Base-by-base conservation (phyloP, 1,140 invertebrate species). In the Rhagoletis zephyria region DNA sequence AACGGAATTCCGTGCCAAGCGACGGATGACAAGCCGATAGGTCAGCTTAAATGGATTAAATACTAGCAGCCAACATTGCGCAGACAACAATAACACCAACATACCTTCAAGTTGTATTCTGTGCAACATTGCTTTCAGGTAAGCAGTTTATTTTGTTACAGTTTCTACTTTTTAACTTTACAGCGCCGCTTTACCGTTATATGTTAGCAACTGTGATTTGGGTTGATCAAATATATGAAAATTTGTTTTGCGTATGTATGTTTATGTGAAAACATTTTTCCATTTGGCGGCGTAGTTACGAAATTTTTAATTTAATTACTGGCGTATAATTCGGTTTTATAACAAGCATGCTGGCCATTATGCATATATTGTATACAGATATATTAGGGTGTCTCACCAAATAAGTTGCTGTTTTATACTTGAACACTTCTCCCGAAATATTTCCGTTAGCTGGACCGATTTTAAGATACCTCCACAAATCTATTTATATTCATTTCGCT, bases 11-110 rank as follows among this genome's bases (percentile, higher is more conserved):
- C n/a, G 61, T 63, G 61, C 61, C 61, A 63, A 63, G 9, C 61
- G n/a, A 63, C 61, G n/a, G 61, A 14, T 16, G 61, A 63, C 61
- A 63, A n/a, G 64, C 64, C 64, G 64, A 67, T 67, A 67, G 64
- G n/a, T 19, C 64, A 67, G 64, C n/a, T 67, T 19, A 30, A 19
- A 67, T 67, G 64, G 30, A 40, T 0, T 40, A n/a, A n/a, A n/a
- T n/a, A 19, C 64, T 40, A 2, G 64, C n/a, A 67, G 64, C 6
- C n/a, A 67, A 16, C 64, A 67, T 19, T 2, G 30, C 30, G 30
- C 30, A 1, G 30, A 1, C 30, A 30, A 30, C 30, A 30, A 30
- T 30, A 30, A 30, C 30, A 30, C 0, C 30, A 40, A 0, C 64
- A 67, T 19, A 30, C n/a, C 4, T 10, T 30, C 19, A 30, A 30